phyloP scores from a whole-genome alignment of 2,888 invertebrate species.

The Drosophila melanocephala region DNA sequence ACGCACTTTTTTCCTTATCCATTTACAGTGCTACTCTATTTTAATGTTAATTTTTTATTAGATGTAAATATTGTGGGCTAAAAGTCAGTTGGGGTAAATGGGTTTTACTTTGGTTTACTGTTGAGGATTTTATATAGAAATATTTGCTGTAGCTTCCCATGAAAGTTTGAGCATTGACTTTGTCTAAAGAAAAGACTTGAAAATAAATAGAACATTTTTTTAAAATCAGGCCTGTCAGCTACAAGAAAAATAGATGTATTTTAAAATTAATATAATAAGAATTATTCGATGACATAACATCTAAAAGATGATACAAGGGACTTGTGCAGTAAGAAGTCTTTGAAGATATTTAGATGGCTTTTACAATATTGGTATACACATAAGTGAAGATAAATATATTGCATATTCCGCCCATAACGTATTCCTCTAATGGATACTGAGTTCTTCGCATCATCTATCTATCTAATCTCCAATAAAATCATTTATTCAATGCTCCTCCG shows the following conservation, averaged over 20 bases:
- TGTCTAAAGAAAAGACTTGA: not conserved
- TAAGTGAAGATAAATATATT: too few species aligned
- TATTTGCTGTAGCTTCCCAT: not conserved
- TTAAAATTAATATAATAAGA: not conserved
- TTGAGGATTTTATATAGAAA: not conserved
- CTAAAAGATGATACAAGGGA: not conserved
- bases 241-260: not conserved
- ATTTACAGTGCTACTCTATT: slow-evolving; percentile 50
- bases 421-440: too few species aligned
- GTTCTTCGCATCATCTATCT: too few species aligned
- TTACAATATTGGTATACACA: too few species aligned
- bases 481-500: too few species aligned
- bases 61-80: slow-evolving; percentile 70
- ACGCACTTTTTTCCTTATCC: slow-evolving; percentile 61
- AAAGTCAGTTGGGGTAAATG: not conserved
- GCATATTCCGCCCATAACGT: too few species aligned
- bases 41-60: slow-evolving; percentile 73
- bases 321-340: too few species aligned
- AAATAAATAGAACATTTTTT: not conserved
- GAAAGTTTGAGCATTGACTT: not conserved
- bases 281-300: not conserved
- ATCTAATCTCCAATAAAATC: too few species aligned
- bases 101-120: not conserved
- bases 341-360: too few species aligned
- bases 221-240: not conserved